Evolutionary conservation across 2,797 vertebrate species (phyloP).

Genomic region (Bradypus variegatus): DNA sequence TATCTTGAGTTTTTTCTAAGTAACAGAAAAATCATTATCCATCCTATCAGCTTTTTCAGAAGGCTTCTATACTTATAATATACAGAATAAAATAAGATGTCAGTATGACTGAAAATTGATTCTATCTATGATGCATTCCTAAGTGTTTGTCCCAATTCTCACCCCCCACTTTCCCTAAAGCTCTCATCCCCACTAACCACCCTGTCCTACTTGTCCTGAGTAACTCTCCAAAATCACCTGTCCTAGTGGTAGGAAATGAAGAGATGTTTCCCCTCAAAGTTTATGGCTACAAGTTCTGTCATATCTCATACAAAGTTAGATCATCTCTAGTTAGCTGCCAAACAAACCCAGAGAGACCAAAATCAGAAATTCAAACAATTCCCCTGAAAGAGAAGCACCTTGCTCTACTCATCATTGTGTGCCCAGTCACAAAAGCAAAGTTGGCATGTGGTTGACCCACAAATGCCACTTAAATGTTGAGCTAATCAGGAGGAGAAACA

Average conservation of each 20-base stretch:
- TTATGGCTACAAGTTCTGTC: neutral
- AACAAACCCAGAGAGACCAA: neutral
- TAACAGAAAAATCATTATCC: neutral
- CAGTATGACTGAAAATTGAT: neutral
- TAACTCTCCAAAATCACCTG: too few species aligned
- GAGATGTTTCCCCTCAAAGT: neutral
- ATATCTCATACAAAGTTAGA: too few species aligned
- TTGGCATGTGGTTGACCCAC: neutral
- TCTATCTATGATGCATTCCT: too few species aligned
- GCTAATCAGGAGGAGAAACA: neutral
- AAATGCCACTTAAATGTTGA: neutral
- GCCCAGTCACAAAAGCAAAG: rapidly evolving
- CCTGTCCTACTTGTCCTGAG: too few species aligned
- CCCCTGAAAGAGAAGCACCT: too few species aligned
- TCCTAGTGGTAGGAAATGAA: neutral
- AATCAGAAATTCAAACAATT: neutral
- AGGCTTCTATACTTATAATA: neutral
- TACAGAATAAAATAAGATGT: neutral
- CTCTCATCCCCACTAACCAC: neutral
- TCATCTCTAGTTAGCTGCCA: neutral
- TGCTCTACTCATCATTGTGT: neutral
- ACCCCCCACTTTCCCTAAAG: neutral
- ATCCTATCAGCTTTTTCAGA: neutral
- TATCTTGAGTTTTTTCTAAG: neutral
- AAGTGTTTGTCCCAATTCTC: neutral